Base-by-base conservation (phyloP, 2,113 vertebrate genomes). In the Protobothrops flavoviridis region DNA sequence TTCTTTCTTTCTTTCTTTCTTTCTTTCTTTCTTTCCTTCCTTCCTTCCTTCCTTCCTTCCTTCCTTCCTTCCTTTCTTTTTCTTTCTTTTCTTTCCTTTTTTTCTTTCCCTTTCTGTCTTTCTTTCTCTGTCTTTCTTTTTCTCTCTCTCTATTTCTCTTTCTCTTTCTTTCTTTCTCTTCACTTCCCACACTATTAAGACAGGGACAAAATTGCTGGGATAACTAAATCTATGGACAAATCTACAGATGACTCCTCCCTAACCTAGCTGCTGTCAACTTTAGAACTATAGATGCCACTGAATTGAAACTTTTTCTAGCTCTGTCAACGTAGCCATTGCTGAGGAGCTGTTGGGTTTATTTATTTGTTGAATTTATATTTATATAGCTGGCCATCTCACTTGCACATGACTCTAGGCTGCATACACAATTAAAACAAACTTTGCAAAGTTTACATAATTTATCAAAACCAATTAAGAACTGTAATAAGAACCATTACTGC, bases 31-130 rank as follows among this genome's bases (percentile, higher is more conserved):
- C 39, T 1, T 39, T 15, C 5, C n/a, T 74, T 4, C 10, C n/a
- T 5, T 1, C 5, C 26, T 0, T 0, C 1, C 13, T 69, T 29
- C 23, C 56, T 29, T 11, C n/a, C n/a, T n/a, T n/a, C n/a, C n/a
- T n/a, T n/a, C n/a, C n/a, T n/a, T 15, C 5, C n/a, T 74, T 4
- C 10, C n/a, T 5, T 1, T 13, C 24, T 64, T 3, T 29, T 0
- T 3, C 13, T 69, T 29, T 57, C 56, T 29, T 11, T 11, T 39
- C 39, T 39, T 39, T 39, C 39, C 39, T 39, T 39, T 39, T 39
- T 39, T 39, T n/a, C n/a, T n/a, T n/a, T n/a, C n/a, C n/a, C n/a
- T n/a, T n/a, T n/a, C n/a, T n/a, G n/a, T n/a, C 5, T 17, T 6
- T 57, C 26, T 29, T 12, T n/a, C 4, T n/a, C 55, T 61, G 1